Evolutionary conservation across 2,113 vertebrate genomes (phyloP), one percentile per base, ranked within the genome.

Genomic region (Terrapene triunguis): DNA sequence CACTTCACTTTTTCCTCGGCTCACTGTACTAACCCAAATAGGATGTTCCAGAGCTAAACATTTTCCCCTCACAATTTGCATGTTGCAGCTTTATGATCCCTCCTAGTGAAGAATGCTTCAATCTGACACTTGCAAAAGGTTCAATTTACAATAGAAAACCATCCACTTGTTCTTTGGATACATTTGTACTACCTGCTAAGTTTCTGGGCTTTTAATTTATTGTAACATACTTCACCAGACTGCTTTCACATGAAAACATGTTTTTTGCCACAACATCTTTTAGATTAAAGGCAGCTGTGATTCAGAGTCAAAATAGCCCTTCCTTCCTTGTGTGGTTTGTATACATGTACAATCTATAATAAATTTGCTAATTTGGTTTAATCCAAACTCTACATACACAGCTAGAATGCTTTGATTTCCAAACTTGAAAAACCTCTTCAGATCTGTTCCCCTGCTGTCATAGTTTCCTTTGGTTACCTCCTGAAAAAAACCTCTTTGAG

Each of bases 401-500:
- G 54, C 90, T 32, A 94, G 35, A 88, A 86, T 94, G 93, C 89
- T 97, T 98, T 92, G 62, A 87, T 96, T 96, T 84, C 48, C 76
- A 88, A 89, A 87, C 88, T 92, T 96, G 74, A 72, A 96, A 96
- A 84, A 3, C 1, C 5, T 93, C 53, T 90, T 97, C 92, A 97
- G 94, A 98, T 98, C 94, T 96, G 59, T 98, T 95, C 95, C 86
- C 96, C 97, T 96, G 92, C 95, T 96, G 97, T 96, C 92, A 84
- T 96, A 94, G 94, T 97, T 98, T 96, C 85, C 93, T 94, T 97
- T 65, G 89, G 85, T 95, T 93, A 89, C 82, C 38, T 92, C 42
- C 79, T 93, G 82, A 96, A 96, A 89, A 97, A 97, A 97, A 88
- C 65, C 94, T 96, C 91, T 97, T 90, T 95, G 95, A 93, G 96